Conservation (phyloP, 1,140 invertebrate genomes). For the Philopotamus ludificatus region DNA sequence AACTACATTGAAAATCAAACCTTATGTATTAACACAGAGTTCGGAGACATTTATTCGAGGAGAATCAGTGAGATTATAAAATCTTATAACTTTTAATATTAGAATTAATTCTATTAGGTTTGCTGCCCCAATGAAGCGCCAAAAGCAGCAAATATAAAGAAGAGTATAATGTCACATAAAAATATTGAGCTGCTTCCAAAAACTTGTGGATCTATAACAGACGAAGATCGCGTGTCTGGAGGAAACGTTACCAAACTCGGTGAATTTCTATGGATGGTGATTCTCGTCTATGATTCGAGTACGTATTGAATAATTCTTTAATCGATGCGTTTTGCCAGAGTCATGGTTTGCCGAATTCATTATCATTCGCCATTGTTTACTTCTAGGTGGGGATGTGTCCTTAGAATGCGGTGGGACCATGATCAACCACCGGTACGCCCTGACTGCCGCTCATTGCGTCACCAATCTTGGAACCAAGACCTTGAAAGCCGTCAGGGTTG, state of each 20-base stretch:
- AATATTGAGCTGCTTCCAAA: background rate
- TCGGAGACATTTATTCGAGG: too few relatives aligned
- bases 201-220: conserved; percentile 43
- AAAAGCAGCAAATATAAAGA: too few relatives aligned
- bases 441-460: conserved; percentile 72
- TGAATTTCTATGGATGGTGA: background rate
- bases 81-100: too few relatives aligned
- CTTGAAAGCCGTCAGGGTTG: conserved; percentile 58
- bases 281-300: background rate
- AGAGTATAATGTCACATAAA: too few relatives aligned
- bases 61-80: too few relatives aligned
- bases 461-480: conserved; percentile 48
- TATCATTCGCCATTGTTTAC: background rate
- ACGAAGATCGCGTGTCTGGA: conserved; percentile 56
- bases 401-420: conserved; percentile 66
- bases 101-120: too few relatives aligned
- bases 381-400: conserved; percentile 46
- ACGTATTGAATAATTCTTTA: background rate
- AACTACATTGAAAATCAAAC: too few relatives aligned
- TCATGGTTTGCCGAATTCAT: too few relatives aligned
- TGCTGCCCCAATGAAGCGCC: too few relatives aligned
- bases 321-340: background rate
- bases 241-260: conserved; percentile 59
- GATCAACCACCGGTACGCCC: conserved; percentile 64
- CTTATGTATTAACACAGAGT: too few relatives aligned